Conservation (phyloP, 2,113 vertebrate species). For the Potamarius usumacintae region DNA sequence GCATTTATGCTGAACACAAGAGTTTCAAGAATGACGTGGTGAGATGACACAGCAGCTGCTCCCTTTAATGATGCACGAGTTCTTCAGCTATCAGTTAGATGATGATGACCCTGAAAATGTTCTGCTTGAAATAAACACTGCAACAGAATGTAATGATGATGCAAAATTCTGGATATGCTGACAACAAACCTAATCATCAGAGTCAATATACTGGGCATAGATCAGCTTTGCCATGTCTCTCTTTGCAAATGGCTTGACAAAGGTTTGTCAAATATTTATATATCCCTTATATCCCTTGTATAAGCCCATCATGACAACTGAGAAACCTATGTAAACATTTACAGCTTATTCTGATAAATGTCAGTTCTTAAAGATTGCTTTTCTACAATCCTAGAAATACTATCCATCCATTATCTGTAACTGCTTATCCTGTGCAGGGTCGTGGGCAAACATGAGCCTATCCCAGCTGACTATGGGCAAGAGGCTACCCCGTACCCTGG, state of each 20-base stretch:
- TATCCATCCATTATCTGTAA: no score
- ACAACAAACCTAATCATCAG: constrained; percentile 19
- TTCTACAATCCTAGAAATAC: no score
- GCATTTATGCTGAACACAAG: constrained; percentile 49
- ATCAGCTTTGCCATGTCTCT: background rate
- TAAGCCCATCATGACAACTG: background rate
- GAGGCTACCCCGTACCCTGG: no score
- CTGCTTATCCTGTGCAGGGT: no score
- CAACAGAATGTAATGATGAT: background rate
- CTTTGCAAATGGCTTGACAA: background rate
- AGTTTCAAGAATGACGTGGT: constrained; percentile 18
- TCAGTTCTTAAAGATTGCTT: background rate
- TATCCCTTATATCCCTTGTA: background rate
- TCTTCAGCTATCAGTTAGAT: constrained; percentile 41
- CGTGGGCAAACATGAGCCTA: no score
- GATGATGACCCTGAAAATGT: constrained; percentile 6
- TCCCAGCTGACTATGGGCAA: no score
- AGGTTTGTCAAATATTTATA: background rate
- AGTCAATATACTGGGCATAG: background rate
- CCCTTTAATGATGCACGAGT: constrained; percentile 43
- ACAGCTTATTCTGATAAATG: background rate
- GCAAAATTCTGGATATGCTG: background rate
- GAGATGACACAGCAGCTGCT: constrained; percentile 42
- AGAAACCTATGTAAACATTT: background rate
- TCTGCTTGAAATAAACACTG: constrained; percentile 15